Evolutionary conservation across 1,140 invertebrate species (phyloP).

Genomic region (Brachystomella parvula): DNA sequence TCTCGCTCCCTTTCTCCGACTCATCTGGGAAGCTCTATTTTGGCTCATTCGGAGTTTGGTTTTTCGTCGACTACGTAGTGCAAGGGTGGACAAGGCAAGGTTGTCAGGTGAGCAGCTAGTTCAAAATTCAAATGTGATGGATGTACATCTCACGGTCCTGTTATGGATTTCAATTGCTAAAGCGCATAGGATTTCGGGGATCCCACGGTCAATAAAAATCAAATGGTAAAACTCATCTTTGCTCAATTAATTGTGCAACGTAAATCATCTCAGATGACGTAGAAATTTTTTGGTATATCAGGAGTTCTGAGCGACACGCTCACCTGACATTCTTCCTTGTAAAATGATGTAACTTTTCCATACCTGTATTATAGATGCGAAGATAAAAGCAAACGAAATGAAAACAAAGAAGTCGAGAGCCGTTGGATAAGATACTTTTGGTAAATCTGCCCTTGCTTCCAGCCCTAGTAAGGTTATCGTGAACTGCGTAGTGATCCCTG

Average conservation of each 20-base stretch:
- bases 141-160: no score
- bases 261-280: no score
- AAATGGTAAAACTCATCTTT: background rate
- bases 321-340: background rate
- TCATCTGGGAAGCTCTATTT: no score
- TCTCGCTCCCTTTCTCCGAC: no score
- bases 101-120: no score
- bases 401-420: conserved; percentile 81
- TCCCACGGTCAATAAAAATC: no score
- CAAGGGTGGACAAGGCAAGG: no score
- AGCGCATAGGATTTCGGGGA: no score
- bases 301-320: background rate
- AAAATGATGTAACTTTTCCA: conserved; percentile 12
- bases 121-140: no score
- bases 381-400: conserved; percentile 76
- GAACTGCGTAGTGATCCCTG: conserved; percentile 75
- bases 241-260: background rate
- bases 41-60: no score
- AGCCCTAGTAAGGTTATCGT: conserved; percentile 83
- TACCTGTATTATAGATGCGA: conserved; percentile 73
- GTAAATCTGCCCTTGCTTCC: conserved; percentile 73
- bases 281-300: background rate
- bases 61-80: no score
- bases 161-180: no score
- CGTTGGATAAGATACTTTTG: conserved; percentile 78